phyloP scores from a whole-genome alignment of 1,140 invertebrate genomes.

The Eueides isabella region DNA sequence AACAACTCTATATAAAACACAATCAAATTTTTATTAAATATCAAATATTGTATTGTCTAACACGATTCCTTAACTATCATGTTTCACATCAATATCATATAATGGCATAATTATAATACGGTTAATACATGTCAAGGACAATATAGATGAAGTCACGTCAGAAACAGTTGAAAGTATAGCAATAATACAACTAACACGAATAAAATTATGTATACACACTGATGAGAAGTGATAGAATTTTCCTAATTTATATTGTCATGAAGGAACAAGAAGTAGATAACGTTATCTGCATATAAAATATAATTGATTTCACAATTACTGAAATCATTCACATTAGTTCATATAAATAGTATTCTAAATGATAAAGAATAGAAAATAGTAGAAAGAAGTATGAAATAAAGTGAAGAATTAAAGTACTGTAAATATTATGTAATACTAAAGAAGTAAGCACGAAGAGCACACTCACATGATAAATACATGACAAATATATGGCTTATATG shows the following conservation, averaged over 20 bases:
- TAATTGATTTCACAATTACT: conserved; percentile 28
- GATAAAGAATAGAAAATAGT: conserved; percentile 7
- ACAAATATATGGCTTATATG: conserved; percentile 80
- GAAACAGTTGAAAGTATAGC: conserved; percentile 51
- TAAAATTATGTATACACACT: conserved; percentile 30
- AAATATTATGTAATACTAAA: conserved; percentile 25
- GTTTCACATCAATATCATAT: conserved; percentile 78
- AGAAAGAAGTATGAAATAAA: conserved; percentile 23
- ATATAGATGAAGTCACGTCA: conserved; percentile 58
- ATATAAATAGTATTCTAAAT: background rate
- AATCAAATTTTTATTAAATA: conserved; percentile 83
- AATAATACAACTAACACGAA: conserved; percentile 3
- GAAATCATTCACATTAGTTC: conserved; percentile 15
- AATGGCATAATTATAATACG: conserved; percentile 69
- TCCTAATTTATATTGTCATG: conserved; percentile 72
- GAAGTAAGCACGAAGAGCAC: conserved; percentile 66
- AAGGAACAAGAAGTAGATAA: conserved; percentile 73
- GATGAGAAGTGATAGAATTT: conserved; percentile 29
- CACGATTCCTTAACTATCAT: conserved; percentile 81
- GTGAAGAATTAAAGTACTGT: conserved; percentile 38
- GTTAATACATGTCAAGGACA: conserved; percentile 66
- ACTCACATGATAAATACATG: conserved; percentile 70
- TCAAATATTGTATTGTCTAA: conserved; percentile 82
- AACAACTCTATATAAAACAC: conserved; percentile 67
- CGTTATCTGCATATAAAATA: conserved; percentile 46